These are phyloP conservation scores for Nowickia ferox DNA, from an alignment of 2,888 invertebrate species.

Conservation along the genomic window DNA sequence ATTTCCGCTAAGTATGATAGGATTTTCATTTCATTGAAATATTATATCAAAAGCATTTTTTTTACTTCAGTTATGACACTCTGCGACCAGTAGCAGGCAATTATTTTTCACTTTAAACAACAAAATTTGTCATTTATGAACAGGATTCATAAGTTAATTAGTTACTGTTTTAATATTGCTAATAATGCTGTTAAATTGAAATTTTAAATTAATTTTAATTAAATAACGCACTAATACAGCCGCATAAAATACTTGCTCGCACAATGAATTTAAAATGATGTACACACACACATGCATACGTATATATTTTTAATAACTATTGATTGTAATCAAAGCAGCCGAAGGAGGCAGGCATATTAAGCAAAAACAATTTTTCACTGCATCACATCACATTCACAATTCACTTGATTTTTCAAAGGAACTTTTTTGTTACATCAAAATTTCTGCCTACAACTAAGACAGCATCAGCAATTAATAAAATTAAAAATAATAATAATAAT, in stretches of 20 bases:
- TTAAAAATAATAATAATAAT: slow-evolving; percentile 43
- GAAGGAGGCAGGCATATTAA: background rate
- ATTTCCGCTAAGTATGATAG: no score
- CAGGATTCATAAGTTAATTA: slow-evolving; percentile 31
- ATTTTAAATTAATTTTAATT: slow-evolving; percentile 42
- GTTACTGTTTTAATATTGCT: background rate
- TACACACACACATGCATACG: no score
- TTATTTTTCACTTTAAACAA: background rate
- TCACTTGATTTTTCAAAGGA: background rate
- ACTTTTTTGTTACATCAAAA: slow-evolving; percentile 13
- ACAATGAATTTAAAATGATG: background rate
- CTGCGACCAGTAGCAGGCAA: background rate
- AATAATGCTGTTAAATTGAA: slow-evolving; percentile 42
- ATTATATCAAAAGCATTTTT: no score
- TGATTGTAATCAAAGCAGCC: background rate
- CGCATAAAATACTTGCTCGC: background rate
- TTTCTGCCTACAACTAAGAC: background rate
- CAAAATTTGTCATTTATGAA: slow-evolving; percentile 1
- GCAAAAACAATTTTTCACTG: background rate
- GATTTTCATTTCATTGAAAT: no score
- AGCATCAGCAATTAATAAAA: slow-evolving; percentile 50
- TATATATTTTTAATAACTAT: slow-evolving; percentile 8
- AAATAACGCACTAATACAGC: slow-evolving; percentile 21
- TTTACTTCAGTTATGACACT: background rate
- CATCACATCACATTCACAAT: background rate